phyloP scores from a whole-genome alignment of 2,888 invertebrate species.

The Eugnorisma glareosa region DNA sequence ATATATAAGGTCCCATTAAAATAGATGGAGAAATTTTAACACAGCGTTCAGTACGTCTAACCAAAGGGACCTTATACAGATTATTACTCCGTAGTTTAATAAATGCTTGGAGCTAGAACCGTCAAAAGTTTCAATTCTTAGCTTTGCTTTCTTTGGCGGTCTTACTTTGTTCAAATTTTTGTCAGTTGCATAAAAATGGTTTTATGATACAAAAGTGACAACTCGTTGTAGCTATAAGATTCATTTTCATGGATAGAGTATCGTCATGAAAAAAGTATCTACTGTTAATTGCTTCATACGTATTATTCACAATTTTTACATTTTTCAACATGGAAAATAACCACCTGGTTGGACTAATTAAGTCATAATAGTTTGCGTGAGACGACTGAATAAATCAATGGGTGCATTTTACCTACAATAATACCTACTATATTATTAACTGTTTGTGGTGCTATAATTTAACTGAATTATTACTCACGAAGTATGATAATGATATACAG shows the following conservation, averaged over 20 bases:
- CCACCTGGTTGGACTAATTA: conserved; percentile 7
- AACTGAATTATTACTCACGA: background rate
- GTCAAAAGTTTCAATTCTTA: no score
- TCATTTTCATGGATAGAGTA: background rate
- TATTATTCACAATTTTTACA: background rate
- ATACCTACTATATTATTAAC: background rate
- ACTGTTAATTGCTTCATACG: background rate
- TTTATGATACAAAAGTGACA: no score
- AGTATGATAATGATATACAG: background rate
- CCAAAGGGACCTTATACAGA: no score
- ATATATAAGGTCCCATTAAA: no score
- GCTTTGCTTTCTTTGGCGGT: no score
- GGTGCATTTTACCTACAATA: conserved; percentile 20
- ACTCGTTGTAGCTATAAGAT: background rate
- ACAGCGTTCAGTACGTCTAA: no score
- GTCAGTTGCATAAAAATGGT: no score
- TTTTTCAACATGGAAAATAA: conserved; percentile 3
- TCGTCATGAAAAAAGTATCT: background rate
- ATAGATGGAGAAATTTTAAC: no score
- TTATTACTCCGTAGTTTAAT: no score
- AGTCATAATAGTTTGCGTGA: conserved; percentile 35
- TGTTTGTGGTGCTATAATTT: background rate
- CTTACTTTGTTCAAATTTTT: no score
- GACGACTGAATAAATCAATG: conserved; percentile 34
- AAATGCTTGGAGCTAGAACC: no score